A percentile compares a stretch with the other conserved stretches of the same genome.
Evolutionary conservation across 2,113 vertebrate genomes (phyloP).

Genomic region (Caranx ignobilis): DNA sequence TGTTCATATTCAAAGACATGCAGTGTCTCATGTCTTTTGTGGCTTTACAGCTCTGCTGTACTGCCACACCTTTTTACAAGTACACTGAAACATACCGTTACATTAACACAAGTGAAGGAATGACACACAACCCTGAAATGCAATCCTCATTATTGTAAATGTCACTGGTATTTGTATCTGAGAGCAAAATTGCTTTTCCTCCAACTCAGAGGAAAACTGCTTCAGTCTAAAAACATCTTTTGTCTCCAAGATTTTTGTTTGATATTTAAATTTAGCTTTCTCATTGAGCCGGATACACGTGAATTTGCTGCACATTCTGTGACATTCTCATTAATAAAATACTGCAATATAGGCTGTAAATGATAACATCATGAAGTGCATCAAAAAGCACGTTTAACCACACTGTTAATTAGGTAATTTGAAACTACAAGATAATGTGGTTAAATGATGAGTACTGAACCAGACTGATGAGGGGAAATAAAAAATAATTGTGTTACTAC

Average conservation of each 20-base stretch:
- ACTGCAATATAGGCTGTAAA: conserved; percentile 12
- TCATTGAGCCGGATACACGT: conserved; percentile 46
- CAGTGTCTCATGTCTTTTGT: background rate
- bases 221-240: conserved; percentile 12
- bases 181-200: background rate
- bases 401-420: background rate
- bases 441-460: background rate
- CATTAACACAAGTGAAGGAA: background rate
- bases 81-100: background rate
- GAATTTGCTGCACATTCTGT: conserved; percentile 17
- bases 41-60: background rate
- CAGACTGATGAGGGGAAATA: background rate
- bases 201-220: background rate
- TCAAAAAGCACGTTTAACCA: background rate
- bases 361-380: background rate
- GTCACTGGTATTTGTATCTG: background rate
- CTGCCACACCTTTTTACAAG: background rate
- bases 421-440: background rate
- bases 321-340: conserved; percentile 5
- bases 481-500: background rate
- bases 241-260: conserved; percentile 16
- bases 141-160: background rate
- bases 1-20: background rate
- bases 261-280: conserved; percentile 28
- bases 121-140: background rate